These are phyloP conservation scores for Bujurquina vittata DNA, from an alignment of 2,113 vertebrate species.

Conservation along the genomic window DNA sequence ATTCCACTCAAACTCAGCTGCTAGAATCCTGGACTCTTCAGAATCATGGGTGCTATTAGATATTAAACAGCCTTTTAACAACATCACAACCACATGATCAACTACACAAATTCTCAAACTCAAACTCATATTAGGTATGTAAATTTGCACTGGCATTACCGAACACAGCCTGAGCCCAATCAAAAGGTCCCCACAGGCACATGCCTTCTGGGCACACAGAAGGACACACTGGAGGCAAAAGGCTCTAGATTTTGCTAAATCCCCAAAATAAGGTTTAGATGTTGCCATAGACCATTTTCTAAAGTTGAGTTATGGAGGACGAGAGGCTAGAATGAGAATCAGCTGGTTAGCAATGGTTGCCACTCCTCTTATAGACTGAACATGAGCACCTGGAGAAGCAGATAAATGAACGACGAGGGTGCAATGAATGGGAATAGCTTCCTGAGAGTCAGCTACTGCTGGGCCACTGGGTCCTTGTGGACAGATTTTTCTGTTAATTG, in stretches of 20 bases:
- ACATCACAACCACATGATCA: neutral
- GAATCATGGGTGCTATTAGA: neutral
- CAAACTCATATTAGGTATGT: neutral
- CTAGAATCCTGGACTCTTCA: neutral
- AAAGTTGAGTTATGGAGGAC: neutral
- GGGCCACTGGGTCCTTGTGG: neutral
- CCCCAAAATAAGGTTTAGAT: neutral
- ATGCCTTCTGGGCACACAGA: neutral
- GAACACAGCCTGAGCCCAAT: neutral
- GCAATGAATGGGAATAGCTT: neutral
- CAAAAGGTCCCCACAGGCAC: neutral
- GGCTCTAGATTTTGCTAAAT: neutral
- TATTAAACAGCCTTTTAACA: neutral
- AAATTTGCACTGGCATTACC: too few relatives aligned
- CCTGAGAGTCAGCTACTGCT: neutral
- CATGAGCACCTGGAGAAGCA: neutral
- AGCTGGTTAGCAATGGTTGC: neutral
- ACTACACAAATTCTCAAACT: neutral
- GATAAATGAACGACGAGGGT: neutral
- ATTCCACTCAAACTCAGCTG: neutral
- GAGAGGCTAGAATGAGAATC: neutral
- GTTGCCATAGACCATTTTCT: neutral
- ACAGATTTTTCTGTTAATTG: conserved; percentile 7
- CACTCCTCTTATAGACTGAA: neutral
- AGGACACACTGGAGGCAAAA: neutral